These are phyloP conservation scores for Gryon sp. DNA, from an alignment of 1,140 invertebrate genomes.

Conservation along the genomic window DNA sequence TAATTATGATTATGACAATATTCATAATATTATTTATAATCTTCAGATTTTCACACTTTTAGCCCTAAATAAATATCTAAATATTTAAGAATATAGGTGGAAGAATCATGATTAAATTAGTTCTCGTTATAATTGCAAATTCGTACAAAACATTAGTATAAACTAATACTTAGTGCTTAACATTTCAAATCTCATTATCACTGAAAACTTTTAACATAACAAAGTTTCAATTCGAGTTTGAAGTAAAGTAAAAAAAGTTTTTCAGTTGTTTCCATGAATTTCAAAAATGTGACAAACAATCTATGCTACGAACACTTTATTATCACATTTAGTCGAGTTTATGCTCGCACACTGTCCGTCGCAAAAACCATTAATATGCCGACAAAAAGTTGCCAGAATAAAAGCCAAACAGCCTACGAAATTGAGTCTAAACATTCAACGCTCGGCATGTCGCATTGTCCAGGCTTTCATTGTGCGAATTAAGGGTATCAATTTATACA, in stretches of 20 bases:
- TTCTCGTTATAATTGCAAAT: too few relatives aligned
- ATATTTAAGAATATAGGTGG: too few relatives aligned
- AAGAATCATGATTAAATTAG: too few relatives aligned
- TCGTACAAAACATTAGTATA: too few relatives aligned
- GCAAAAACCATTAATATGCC: slow-evolving; percentile 39
- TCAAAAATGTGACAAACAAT: slow-evolving; percentile 4
- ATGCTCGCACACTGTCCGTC: slow-evolving; percentile 13
- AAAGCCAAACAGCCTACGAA: slow-evolving; percentile 17
- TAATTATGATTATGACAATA: too few relatives aligned
- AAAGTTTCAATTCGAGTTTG: not conserved
- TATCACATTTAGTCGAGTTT: slow-evolving; percentile 24
- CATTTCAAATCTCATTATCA: too few relatives aligned
- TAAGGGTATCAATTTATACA: slow-evolving; percentile 42
- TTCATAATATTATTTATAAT: too few relatives aligned
- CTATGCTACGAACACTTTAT: slow-evolving; percentile 2
- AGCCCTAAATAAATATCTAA: too few relatives aligned
- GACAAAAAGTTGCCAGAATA: slow-evolving; percentile 32
- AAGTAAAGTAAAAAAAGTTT: too few relatives aligned
- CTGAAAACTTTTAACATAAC: too few relatives aligned
- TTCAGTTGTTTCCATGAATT: slow-evolving; percentile 9
- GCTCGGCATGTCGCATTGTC: slow-evolving; percentile 9
- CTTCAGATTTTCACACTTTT: too few relatives aligned
- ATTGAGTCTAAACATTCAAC: slow-evolving; percentile 45
- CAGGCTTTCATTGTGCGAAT: slow-evolving; percentile 18
- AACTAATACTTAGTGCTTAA: too few relatives aligned